Percentiles rank a stretch among this genome's conserved stretches.
These are phyloP conservation scores for Strigamia crassipes DNA, from an alignment of 2,888 invertebrate genomes.

Conservation along the genomic window DNA sequence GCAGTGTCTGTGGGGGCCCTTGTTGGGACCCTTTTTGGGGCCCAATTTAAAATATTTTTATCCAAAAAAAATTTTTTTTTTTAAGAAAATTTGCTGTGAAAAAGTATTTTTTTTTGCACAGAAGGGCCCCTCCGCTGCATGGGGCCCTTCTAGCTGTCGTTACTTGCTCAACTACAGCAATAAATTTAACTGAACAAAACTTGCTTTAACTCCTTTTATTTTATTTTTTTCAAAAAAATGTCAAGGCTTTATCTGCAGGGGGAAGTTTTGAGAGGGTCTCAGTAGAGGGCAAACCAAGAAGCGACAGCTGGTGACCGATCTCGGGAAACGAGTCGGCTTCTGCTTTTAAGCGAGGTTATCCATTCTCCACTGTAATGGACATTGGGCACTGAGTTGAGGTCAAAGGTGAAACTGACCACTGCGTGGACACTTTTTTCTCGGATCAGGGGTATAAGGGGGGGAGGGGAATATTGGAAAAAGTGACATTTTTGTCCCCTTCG, in stretches of 20 bases:
- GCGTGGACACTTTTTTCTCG: constrained; percentile 40
- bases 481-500: constrained; percentile 35
- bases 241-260: constrained; percentile 12
- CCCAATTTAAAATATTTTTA: too few species aligned
- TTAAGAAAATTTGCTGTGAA: too few species aligned
- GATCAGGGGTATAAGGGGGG: constrained; percentile 21
- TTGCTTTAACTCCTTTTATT: constrained; percentile 10
- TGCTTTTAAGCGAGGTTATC: constrained; percentile 42
- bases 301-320: constrained; percentile 40
- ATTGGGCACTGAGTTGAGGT: constrained; percentile 37
- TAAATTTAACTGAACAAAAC: neutral
- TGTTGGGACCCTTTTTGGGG: too few species aligned
- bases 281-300: constrained; percentile 29
- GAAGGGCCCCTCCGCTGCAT: too few species aligned
- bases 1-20: too few species aligned
- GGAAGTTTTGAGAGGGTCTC: constrained; percentile 31
- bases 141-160: too few species aligned
- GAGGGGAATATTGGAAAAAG: constrained; percentile 31
- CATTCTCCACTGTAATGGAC: constrained; percentile 39
- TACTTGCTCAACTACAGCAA: neutral
- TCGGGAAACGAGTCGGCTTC: constrained; percentile 32
- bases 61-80: too few species aligned
- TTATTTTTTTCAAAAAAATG: too few species aligned
- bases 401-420: constrained; percentile 34
- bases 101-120: too few species aligned